Evolutionary conservation across 2,797 vertebrate species (phyloP).

Genomic region (Sebastes jordani): DNA sequence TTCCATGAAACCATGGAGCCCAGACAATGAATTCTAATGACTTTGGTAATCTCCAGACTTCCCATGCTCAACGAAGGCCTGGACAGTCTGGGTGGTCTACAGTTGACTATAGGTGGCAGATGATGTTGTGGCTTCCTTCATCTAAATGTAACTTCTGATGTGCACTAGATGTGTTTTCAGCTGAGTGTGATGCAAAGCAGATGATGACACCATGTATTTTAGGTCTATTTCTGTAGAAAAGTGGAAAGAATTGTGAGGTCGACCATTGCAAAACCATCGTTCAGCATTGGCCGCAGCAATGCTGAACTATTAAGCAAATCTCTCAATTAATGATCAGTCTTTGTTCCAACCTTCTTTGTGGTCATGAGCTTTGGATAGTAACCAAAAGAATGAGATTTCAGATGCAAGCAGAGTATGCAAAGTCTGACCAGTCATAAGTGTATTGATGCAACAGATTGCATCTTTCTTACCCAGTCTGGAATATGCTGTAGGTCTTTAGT

Average conservation of each 20-base stretch:
- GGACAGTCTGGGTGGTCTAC: background rate
- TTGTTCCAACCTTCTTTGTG: background rate
- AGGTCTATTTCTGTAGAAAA: background rate
- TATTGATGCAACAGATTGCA: background rate
- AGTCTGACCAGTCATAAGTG: background rate
- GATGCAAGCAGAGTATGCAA: background rate
- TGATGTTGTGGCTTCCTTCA: background rate
- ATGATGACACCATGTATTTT: background rate
- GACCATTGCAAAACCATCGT: background rate
- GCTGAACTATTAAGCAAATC: background rate
- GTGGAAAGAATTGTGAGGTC: background rate
- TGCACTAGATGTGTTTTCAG: background rate
- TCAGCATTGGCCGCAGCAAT: background rate
- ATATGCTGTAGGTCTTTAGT: background rate
- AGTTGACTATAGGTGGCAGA: background rate
- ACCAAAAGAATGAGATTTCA: background rate
- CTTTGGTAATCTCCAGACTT: background rate
- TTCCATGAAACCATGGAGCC: background rate
- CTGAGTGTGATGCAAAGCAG: background rate
- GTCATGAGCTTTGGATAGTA: background rate
- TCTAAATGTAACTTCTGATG: background rate
- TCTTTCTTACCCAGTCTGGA: background rate
- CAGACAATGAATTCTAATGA: background rate
- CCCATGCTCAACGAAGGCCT: background rate
- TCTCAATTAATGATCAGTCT: background rate